A percentile compares a stretch with the other conserved stretches of the same genome.
Conservation (phyloP, 2,888 invertebrate genomes). For the Peribatodes rhomboidaria region DNA sequence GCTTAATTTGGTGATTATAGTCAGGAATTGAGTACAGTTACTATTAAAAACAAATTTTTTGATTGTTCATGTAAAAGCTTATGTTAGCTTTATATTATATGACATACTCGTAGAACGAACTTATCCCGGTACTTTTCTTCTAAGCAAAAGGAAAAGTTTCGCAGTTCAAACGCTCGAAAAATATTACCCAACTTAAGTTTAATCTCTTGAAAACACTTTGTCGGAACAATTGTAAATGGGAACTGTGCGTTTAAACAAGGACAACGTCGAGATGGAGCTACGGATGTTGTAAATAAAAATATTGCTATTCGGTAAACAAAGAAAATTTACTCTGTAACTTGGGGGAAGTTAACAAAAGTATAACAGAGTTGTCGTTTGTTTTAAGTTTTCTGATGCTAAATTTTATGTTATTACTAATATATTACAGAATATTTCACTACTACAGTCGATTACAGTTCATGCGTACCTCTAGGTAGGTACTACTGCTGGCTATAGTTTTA, state of each 20-base stretch:
- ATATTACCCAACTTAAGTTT: conserved; percentile 82
- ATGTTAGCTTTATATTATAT: too few species aligned
- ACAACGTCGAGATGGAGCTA: conserved; percentile 46
- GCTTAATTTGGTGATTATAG: too few species aligned
- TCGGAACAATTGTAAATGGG: conserved; percentile 77
- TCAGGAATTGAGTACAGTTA: too few species aligned
- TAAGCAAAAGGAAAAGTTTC: conserved; percentile 58
- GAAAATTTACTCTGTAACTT: conserved; percentile 2
- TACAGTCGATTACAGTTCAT: too few species aligned
- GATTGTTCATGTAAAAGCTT: background rate
- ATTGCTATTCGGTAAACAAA: conserved; percentile 4
- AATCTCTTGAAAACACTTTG: conserved; percentile 77
- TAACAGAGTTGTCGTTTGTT: too few species aligned
- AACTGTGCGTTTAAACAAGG: conserved; percentile 63
- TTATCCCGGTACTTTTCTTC: conserved; percentile 24
- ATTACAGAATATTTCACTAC: too few species aligned
- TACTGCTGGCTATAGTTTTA: too few species aligned
- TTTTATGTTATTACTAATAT: too few species aligned
- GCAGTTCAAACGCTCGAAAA: conserved; percentile 75
- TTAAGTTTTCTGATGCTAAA: background rate
- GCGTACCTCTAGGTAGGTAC: too few species aligned
- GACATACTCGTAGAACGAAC: conserved; percentile 29
- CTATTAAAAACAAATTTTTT: too few species aligned
- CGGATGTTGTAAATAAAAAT: conserved; percentile 8
- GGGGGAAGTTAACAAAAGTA: background rate